Evolutionary conservation across 2,797 vertebrate species (phyloP).

Genomic region (Alca torda): DNA sequence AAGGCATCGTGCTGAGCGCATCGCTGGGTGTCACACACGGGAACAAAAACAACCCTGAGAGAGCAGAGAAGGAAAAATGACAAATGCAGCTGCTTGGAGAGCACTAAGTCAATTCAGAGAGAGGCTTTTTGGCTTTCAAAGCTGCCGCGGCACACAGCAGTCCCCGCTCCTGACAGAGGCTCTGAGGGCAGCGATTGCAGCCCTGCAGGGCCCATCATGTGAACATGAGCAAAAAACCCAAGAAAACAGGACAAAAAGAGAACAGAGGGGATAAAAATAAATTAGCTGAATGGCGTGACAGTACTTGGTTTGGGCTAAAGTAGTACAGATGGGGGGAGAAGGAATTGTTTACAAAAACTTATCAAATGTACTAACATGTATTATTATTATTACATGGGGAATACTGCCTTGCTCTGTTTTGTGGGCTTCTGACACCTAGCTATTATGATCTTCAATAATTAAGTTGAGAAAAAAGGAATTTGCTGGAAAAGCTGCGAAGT

Average conservation of each 20-base stretch:
- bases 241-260: background rate
- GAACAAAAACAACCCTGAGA: background rate
- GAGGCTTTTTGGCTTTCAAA: background rate
- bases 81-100: background rate
- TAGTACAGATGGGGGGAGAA: background rate
- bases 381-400: background rate
- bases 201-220: background rate
- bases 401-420: background rate
- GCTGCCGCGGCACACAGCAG: background rate
- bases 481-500: background rate
- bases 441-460: background rate
- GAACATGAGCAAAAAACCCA: background rate
- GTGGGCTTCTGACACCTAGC: background rate
- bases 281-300: background rate
- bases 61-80: background rate
- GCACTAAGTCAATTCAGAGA: background rate
- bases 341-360: background rate
- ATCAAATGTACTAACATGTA: background rate
- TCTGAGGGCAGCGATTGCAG: background rate
- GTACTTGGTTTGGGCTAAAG: background rate
- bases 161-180: fast-evolving
- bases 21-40: background rate
- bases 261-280: background rate
- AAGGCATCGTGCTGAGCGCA: background rate
- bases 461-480: background rate